These are phyloP conservation scores for Heliconius ismenius DNA, from an alignment of 2,888 invertebrate species.

Conservation along the genomic window DNA sequence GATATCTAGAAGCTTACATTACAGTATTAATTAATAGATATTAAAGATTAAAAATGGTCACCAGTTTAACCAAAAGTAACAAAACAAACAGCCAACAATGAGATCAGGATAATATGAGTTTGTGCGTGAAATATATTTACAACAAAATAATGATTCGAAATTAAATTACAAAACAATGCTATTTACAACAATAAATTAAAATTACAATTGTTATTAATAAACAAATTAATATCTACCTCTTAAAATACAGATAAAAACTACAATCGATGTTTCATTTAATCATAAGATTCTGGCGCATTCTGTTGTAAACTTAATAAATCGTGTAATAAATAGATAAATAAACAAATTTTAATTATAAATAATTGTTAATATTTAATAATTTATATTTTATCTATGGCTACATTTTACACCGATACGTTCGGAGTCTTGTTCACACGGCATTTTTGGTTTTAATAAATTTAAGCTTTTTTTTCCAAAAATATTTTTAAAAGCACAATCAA, in stretches of 20 bases:
- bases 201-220: background rate
- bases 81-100: background rate
- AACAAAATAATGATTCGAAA: conserved; percentile 24
- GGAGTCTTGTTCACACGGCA: conserved; percentile 11
- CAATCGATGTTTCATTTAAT: conserved; percentile 60
- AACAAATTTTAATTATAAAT: conserved; percentile 9
- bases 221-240: conserved; percentile 24
- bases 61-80: background rate
- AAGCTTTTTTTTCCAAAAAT: background rate
- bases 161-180: background rate
- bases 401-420: background rate
- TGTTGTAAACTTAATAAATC: conserved; percentile 10
- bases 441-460: background rate
- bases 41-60: background rate
- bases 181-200: conserved; percentile 18
- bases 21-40: background rate
- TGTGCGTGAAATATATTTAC: conserved; percentile 34
- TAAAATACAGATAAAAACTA: conserved; percentile 39
- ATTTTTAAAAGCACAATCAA: background rate
- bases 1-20: background rate
- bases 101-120: conserved; percentile 7
- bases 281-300: conserved; percentile 59
- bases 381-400: conserved; percentile 19
- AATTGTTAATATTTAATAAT: background rate
- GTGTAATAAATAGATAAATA: conserved; percentile 24